Percentiles rank a stretch among this genome's conserved stretches.
phyloP scores from a whole-genome alignment of 2,888 invertebrate species.

The Drosophila mayaguana region DNA sequence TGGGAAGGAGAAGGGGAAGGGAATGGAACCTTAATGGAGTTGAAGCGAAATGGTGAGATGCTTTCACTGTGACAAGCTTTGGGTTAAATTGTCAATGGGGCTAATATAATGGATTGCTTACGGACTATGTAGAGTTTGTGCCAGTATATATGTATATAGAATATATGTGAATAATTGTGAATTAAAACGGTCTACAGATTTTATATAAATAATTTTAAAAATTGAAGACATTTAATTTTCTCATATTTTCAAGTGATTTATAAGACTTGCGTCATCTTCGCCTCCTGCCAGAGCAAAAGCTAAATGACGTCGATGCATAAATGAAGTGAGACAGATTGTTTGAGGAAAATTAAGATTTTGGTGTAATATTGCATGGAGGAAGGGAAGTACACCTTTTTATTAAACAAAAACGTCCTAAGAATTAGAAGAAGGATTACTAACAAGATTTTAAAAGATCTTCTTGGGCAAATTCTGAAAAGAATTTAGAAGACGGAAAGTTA shows the following conservation, averaged over 20 bases:
- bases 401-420: background rate
- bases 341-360: background rate
- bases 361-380: background rate
- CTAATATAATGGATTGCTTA: constrained; percentile 4
- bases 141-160: background rate
- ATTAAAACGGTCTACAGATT: background rate
- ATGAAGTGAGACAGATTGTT: background rate
- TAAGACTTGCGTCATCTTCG: background rate
- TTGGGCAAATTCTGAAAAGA: too few relatives aligned
- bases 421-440: background rate
- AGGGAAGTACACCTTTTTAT: background rate
- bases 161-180: background rate
- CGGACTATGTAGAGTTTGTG: background rate
- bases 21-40: background rate
- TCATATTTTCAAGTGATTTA: background rate
- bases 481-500: too few relatives aligned
- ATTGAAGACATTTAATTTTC: too few relatives aligned
- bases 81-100: background rate
- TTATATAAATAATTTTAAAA: background rate
- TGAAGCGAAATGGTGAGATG: constrained; percentile 25
- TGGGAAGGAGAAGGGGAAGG: background rate
- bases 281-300: background rate
- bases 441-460: too few relatives aligned
- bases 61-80: constrained; percentile 8
- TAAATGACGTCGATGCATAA: background rate